These are phyloP conservation scores for Strix uralensis DNA, from an alignment of 2,113 vertebrate genomes.

Conservation along the genomic window DNA sequence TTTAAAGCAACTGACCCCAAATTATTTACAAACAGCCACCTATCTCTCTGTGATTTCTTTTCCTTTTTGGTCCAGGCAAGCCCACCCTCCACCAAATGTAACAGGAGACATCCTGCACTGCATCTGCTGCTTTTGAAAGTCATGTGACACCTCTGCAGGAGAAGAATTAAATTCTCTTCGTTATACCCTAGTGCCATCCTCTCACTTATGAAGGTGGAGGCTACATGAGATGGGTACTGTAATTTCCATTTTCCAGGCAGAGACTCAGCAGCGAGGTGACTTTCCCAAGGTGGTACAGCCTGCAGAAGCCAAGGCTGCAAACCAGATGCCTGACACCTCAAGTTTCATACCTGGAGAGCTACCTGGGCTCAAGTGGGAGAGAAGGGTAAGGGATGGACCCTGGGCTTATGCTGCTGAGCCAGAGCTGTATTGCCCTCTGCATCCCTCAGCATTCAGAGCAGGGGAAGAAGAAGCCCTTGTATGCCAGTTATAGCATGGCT, in stretches of 20 bases:
- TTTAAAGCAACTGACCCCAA: background rate
- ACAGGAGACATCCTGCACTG: background rate
- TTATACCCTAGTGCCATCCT: background rate
- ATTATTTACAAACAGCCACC: background rate
- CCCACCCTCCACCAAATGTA: fast-evolving
- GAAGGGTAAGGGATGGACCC: background rate
- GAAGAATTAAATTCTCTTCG: background rate
- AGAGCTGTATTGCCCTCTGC: background rate
- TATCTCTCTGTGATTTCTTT: background rate
- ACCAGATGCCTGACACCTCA: fast-evolving
- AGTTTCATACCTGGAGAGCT: background rate
- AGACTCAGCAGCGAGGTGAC: fast-evolving
- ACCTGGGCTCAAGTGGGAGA: background rate
- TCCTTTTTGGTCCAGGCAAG: background rate
- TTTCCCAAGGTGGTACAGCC: fast-evolving
- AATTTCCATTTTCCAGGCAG: background rate
- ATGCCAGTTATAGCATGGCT: background rate
- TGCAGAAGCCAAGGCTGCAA: background rate
- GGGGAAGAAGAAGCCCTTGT: background rate
- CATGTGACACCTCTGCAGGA: background rate
- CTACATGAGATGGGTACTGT: background rate
- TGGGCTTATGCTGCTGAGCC: background rate
- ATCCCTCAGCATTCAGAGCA: fast-evolving
- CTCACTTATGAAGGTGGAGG: background rate
- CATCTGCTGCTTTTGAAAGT: background rate